These are phyloP conservation scores for Collichthys lucidus DNA, from an alignment of 2,113 vertebrate species.

Conservation along the genomic window DNA sequence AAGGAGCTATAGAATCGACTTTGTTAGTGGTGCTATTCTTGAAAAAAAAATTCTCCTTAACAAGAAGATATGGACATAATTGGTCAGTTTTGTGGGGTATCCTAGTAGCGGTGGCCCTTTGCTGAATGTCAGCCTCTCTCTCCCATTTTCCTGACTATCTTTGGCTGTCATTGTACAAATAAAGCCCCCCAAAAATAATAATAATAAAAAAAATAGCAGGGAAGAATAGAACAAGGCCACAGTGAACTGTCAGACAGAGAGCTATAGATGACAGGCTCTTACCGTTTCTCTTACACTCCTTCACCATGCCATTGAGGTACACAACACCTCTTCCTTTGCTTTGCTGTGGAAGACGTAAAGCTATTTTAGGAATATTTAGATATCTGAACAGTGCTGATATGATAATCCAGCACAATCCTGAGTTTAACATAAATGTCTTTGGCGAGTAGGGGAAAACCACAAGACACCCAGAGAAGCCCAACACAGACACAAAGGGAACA, in stretches of 20 bases:
- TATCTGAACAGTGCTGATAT: not conserved
- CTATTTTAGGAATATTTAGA: not conserved
- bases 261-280: not conserved
- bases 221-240: not conserved
- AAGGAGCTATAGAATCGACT: not conserved
- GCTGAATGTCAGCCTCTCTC: no score
- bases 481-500: not conserved
- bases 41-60: not conserved
- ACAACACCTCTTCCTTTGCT: slow-evolving; percentile 1
- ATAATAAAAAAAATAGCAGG: not conserved
- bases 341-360: not conserved
- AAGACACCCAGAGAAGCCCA: not conserved
- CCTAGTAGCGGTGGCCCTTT: no score
- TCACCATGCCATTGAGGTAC: not conserved
- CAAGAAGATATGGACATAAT: not conserved
- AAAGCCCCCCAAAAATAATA: no score
- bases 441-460: not conserved
- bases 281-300: not conserved
- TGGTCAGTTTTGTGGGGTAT: no score
- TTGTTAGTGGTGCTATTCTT: not conserved
- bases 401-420: not conserved
- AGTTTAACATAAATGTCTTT: not conserved
- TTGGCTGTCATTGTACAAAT: no score
- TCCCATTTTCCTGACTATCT: no score
- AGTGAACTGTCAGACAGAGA: not conserved